A percentile compares a stretch with the other conserved stretches of the same genome.
Conservation (phyloP, 2,797 vertebrate genomes). For the Brachyrhaphis roseni region DNA sequence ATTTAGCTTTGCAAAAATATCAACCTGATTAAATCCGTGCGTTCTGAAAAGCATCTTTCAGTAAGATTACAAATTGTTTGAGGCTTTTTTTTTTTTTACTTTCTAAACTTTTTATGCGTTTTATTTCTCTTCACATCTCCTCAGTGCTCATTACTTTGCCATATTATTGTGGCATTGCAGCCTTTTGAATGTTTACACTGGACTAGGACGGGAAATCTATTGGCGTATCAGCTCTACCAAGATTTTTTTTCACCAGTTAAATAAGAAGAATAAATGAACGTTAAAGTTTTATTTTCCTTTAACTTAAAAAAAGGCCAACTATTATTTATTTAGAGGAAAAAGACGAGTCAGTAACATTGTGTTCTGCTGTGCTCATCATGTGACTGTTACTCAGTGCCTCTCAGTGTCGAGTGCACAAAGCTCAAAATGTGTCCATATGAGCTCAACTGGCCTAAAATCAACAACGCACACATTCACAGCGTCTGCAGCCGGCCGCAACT, state of each 20-base stretch:
- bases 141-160: not conserved
- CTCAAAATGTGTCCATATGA: conserved; percentile 18
- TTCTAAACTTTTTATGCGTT: not conserved
- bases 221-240: too few species aligned
- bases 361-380: conserved; percentile 39
- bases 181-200: too few species aligned
- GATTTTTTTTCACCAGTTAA: not conserved
- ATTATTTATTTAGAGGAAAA: not conserved
- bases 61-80: not conserved
- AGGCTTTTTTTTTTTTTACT: not conserved
- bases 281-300: not conserved
- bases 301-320: not conserved
- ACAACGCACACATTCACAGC: conserved; percentile 48
- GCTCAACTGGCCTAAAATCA: not conserved
- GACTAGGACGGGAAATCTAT: too few species aligned
- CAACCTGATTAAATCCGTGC: not conserved
- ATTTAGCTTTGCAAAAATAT: not conserved
- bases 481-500: not conserved
- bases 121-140: not conserved
- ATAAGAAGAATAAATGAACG: not conserved
- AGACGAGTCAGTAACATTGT: conserved; percentile 3
- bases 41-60: not conserved
- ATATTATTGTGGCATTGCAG: too few species aligned
- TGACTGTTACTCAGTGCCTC: conserved; percentile 41
- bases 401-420: conserved; percentile 55